Evolutionary conservation across 2,888 invertebrate genomes (phyloP), one percentile per base, ranked within the genome.

Genomic region (Drosophila peninsularis): DNA sequence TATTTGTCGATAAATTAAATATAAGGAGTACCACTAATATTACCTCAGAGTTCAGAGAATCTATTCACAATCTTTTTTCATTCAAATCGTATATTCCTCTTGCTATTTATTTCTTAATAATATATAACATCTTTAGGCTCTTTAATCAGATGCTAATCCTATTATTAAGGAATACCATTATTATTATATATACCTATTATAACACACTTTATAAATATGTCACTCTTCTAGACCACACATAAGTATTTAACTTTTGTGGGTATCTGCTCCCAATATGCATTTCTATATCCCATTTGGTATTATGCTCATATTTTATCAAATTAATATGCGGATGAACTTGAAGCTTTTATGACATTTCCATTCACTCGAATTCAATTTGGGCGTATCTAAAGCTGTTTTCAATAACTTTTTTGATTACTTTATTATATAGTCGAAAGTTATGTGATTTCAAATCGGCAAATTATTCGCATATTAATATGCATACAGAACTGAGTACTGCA

Each of bases 351-450:
- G 32, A 41, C 14, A 24, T 36, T 32, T 58, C 44, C 17, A 45
- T 62, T 60, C 52, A 55, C n/a, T 10, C 19, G 27, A 53, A 42
- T 52, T 55, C 52, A 62, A 71, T 71, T 55, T 55, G 36, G 9
- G 3, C 17, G 11, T 53, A 71, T 47, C 30, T 41, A 24, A 57
- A 71, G 34, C 42, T 24, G 19, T 24, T 50, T 63, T 65, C 66
- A 60, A 54, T 63, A 54, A 67, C 57, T 62, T 62, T 62, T 62
- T 55, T 55, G 34, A 80, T 80, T 45, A 62, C 80, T 80, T 70
- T 65, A 80, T 80, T 75, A 65, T 72, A 52, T n/a, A 56, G 24
- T n/a, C 36, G 39, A 79, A 62, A 62, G 66, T 66, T 73, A 75
- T 75, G 58, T 62, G 77, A 56, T 44, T 61, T 55, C 34, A 57